Base-by-base conservation (phyloP, 1,140 invertebrate species). In the Parasteatoda tepidariorum region DNA sequence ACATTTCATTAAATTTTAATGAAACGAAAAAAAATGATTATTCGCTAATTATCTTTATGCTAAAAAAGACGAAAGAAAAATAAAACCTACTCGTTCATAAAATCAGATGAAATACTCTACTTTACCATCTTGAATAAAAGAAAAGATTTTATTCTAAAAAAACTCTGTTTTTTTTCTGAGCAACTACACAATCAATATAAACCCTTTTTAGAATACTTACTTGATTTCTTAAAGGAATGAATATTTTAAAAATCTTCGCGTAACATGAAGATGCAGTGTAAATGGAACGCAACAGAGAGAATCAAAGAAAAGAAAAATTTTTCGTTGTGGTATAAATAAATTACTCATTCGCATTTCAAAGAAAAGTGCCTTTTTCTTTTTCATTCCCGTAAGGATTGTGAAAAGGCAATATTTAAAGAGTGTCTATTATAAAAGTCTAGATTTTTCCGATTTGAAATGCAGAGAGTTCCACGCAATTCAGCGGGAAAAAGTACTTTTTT, bases 201-300 rank as follows among this genome's bases (percentile, higher is more conserved):
- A 30, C 41, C 3, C 13, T 67, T 67, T 6, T 38, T n/a, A 22
- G 31, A n/a, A 26, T 18, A 30, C 31, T 38, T 67, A 11, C 64
- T 26, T 67, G 64, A 41, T 67, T 67, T 41, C 64, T 15, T 67
- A 24, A 31, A 67, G 13, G 33, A 38, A 67, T 67, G 64, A 67
- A 67, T 67, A 67, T 67, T 67, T 67, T 38, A 67, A 67, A 67
- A 34, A 34, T 41, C 18, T 67, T 22, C 64, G 24, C 33, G 18
- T 38, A 67, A 38, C 38, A 48, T 15, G 9, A 18, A 67, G 18
- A 67, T 11, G n/a, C 64, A 22, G 13, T 48, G 38, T 48, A 48
- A 48, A 48, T 48, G 38, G 38, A 4, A 48, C 38, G 9, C 18
- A 48, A 48, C 38, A 18, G 22, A 67, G 31, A 67, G 26, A 67